phyloP scores from a whole-genome alignment of 2,888 invertebrate genomes.

The Autographa pulchrina region DNA sequence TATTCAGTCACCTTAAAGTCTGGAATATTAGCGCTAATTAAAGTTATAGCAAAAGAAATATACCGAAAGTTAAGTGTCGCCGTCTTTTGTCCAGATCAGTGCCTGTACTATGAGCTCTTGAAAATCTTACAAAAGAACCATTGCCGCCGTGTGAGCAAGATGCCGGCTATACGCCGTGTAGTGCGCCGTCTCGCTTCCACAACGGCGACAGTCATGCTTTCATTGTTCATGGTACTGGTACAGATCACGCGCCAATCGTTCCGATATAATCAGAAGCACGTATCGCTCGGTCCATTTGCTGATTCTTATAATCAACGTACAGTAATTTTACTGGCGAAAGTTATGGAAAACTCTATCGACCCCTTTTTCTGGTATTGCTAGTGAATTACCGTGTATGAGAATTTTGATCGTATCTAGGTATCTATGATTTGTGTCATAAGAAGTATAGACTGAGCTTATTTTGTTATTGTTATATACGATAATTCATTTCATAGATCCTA shows the following conservation, averaged over 20 bases:
- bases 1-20: not conserved
- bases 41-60: conserved; percentile 7
- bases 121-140: no score
- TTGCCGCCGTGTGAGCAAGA: no score
- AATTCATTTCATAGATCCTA: no score
- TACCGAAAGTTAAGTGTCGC: conserved; percentile 26
- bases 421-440: no score
- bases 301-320: conserved; percentile 59
- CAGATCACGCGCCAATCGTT: conserved; percentile 45
- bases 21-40: not conserved
- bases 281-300: conserved; percentile 63
- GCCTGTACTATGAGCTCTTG: no score
- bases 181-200: no score
- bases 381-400: not conserved
- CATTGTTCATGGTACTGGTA: no score
- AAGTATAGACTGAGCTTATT: no score
- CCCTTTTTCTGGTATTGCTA: conserved; percentile 25
- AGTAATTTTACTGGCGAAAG: conserved; percentile 59
- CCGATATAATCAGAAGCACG: conserved; percentile 67
- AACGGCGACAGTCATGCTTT: no score
- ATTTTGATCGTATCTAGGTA: no score
- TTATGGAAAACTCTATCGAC: conserved; percentile 62
- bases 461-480: no score
- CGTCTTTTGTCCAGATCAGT: conserved; percentile 24
- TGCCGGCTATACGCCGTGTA: no score